Conservation (phyloP, 2,113 vertebrate genomes). For the Phoenicopterus ruber region DNA sequence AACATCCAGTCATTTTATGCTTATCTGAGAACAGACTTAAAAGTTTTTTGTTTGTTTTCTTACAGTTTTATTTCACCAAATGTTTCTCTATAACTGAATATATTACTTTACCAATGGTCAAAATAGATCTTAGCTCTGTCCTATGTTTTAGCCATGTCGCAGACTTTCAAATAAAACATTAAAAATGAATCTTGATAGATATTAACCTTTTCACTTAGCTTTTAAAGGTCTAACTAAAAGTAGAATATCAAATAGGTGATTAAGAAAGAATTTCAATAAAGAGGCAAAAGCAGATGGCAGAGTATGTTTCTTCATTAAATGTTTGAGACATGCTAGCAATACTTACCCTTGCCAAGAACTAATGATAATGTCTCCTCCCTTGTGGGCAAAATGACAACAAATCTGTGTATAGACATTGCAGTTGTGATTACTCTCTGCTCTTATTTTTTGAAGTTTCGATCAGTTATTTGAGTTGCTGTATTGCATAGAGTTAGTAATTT, state of each 20-base stretch:
- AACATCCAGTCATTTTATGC: background rate
- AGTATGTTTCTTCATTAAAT: background rate
- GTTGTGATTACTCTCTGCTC: background rate
- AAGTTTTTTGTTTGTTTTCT: background rate
- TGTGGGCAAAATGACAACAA: background rate
- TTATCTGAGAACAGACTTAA: background rate
- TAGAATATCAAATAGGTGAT: background rate
- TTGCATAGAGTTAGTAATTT: background rate
- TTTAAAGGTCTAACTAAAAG: background rate
- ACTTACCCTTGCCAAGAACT: background rate
- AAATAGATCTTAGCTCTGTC: background rate
- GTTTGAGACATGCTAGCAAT: background rate
- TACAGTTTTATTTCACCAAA: background rate
- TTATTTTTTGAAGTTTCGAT: background rate
- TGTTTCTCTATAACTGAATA: background rate
- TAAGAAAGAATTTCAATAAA: background rate
- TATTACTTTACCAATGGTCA: background rate
- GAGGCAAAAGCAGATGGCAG: background rate
- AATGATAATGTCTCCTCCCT: background rate
- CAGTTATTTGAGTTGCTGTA: background rate
- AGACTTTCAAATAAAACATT: background rate
- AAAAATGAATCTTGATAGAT: background rate
- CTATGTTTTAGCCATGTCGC: background rate
- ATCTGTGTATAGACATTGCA: fast-evolving
- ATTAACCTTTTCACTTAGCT: background rate